A percentile compares a stretch with the other conserved stretches of the same genome.
Evolutionary conservation across 2,113 vertebrate species (phyloP).

Genomic region (Ictidomys tridecemlineatus): DNA sequence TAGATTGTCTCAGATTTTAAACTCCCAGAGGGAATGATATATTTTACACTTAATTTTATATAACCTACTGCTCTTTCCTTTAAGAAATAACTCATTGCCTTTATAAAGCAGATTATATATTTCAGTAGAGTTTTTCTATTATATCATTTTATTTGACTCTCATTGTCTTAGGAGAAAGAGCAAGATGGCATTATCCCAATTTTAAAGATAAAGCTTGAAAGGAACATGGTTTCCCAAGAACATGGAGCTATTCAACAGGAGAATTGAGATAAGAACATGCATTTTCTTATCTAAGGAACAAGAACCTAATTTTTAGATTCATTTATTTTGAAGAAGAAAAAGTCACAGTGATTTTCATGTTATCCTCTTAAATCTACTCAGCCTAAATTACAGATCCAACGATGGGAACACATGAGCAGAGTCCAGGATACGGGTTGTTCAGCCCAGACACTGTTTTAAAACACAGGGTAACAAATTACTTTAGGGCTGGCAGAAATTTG

Average conservation of each 20-base stretch:
- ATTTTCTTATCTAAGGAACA: conserved; percentile 30
- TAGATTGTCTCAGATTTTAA: conserved; percentile 49
- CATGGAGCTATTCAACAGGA: neutral
- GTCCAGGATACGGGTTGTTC: neutral
- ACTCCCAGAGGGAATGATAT: conserved; percentile 30
- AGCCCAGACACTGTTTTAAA: neutral
- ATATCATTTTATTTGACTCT: conserved; percentile 12
- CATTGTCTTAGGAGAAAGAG: neutral
- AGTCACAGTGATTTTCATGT: neutral
- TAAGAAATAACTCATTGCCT: conserved; percentile 51
- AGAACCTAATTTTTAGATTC: neutral
- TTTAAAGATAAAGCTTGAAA: conserved; percentile 10
- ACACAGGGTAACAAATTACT: neutral
- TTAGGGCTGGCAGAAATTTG: neutral
- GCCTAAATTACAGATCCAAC: neutral
- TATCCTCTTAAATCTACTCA: neutral
- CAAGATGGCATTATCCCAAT: neutral
- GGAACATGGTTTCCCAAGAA: neutral
- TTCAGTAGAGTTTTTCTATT: neutral
- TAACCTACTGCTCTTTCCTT: conserved; percentile 35
- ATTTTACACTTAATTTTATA: conserved; percentile 61
- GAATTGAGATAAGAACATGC: neutral
- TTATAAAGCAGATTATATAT: conserved; percentile 43
- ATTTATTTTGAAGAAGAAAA: conserved; percentile 44
- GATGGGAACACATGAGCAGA: neutral